phyloP scores from a whole-genome alignment of 2,888 invertebrate genomes.

The Aphelenchoides bicaudatus region DNA sequence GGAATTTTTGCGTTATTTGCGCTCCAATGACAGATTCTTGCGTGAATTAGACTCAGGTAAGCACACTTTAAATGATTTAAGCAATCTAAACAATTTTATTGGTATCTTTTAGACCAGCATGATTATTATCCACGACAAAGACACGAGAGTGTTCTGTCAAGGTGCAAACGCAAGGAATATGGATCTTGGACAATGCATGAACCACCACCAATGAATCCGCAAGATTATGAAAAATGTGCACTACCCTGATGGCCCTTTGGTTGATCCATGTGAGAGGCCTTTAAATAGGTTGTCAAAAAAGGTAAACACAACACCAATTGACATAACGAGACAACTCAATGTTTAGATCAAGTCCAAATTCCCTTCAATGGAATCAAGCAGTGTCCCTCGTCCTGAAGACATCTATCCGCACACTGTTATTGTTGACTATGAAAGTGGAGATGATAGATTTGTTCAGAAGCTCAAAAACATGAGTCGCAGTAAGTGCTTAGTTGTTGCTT shows the following conservation, averaged over 20 bases:
- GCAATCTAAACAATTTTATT: too few relatives aligned
- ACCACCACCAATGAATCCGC: neutral
- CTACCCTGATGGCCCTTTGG: neutral
- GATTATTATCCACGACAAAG: neutral
- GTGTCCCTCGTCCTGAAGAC: conserved; percentile 11
- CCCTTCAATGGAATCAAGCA: neutral
- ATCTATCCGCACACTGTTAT: conserved; percentile 21
- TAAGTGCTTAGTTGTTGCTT: conserved; percentile 5
- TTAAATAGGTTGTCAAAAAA: conserved; percentile 6
- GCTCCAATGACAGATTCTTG: conserved; percentile 81
- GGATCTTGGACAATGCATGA: neutral
- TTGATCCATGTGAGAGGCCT: conserved; percentile 17
- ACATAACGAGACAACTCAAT: too few relatives aligned
- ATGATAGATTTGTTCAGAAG: conserved; percentile 21
- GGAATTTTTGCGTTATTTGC: conserved; percentile 80
- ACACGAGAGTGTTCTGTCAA: conserved; percentile 5
- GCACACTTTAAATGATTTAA: neutral
- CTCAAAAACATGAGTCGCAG: conserved; percentile 23
- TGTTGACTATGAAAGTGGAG: conserved; percentile 18
- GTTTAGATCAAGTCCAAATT: conserved; percentile 15
- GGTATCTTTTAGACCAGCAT: neutral
- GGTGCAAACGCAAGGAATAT: conserved; percentile 1
- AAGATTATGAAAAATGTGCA: conserved; percentile 14
- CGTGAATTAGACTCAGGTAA: conserved; percentile 23
- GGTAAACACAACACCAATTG: too few relatives aligned